These are phyloP conservation scores for Glareola pratincola DNA, from an alignment of 2,113 vertebrate species.

Conservation along the genomic window DNA sequence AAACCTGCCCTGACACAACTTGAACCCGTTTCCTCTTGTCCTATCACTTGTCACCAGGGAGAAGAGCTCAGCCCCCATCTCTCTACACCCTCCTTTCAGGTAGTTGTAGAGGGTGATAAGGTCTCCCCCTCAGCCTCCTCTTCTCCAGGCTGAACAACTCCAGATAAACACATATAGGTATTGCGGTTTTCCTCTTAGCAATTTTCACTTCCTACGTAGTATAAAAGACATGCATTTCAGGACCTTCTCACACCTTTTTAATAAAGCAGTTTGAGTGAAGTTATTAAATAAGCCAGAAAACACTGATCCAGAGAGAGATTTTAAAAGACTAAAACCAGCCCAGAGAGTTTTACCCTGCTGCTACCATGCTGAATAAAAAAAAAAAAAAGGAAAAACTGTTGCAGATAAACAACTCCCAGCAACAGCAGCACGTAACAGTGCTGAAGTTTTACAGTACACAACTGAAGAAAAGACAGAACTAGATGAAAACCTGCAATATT, in stretches of 20 bases:
- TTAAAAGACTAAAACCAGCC: neutral
- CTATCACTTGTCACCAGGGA: too few species aligned
- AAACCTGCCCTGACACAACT: too few species aligned
- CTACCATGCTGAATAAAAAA: neutral
- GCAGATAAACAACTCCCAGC: neutral
- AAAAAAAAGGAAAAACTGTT: neutral
- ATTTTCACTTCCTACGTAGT: neutral
- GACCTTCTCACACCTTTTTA: neutral
- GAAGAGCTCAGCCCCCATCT: too few species aligned
- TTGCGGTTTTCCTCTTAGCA: neutral
- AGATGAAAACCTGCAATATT: neutral
- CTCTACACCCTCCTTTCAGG: too few species aligned
- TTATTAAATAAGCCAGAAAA: neutral
- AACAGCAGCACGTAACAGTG: neutral
- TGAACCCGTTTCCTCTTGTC: too few species aligned
- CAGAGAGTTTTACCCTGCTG: neutral
- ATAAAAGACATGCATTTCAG: neutral
- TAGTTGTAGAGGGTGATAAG: too few species aligned
- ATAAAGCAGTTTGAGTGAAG: neutral
- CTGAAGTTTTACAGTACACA: neutral
- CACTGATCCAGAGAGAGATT: neutral
- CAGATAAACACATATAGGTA: neutral
- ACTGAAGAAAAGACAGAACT: neutral
- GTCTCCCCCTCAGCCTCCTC: too few species aligned
- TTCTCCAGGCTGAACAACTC: too few species aligned